A percentile compares a stretch with the other conserved stretches of the same genome.
Evolutionary conservation across 2,113 vertebrate genomes (phyloP).

Genomic region (Furnarius figulus): DNA sequence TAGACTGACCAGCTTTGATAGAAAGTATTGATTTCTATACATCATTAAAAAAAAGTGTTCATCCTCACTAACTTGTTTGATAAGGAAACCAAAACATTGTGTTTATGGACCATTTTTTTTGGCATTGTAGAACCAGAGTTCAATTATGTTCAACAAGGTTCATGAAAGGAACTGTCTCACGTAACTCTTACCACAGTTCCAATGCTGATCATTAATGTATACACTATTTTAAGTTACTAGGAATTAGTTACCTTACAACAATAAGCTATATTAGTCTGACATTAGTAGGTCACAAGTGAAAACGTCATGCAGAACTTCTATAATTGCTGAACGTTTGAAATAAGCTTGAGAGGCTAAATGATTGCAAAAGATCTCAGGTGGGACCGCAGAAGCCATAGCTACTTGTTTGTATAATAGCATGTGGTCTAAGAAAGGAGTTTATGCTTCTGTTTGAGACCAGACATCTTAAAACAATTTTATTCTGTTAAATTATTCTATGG

Average conservation of each 20-base stretch:
- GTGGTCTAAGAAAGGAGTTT: background rate
- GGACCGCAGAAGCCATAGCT: background rate
- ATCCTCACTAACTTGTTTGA: background rate
- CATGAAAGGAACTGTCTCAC: background rate
- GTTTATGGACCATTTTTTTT: background rate
- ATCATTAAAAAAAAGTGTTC: background rate
- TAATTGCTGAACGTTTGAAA: background rate
- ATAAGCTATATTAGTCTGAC: background rate
- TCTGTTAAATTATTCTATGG: background rate
- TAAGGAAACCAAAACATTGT: background rate
- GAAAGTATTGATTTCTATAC: background rate
- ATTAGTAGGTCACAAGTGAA: background rate
- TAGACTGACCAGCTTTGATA: background rate
- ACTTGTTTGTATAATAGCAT: background rate
- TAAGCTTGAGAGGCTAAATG: background rate
- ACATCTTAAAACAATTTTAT: background rate
- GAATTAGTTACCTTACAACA: background rate
- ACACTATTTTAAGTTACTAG: background rate
- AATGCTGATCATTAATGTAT: background rate
- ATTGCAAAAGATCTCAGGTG: background rate
- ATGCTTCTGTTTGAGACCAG: background rate
- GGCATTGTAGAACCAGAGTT: background rate
- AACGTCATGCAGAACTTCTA: background rate
- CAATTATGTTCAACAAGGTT: background rate
- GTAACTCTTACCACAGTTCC: background rate